Conservation (phyloP, 2,113 vertebrate genomes). For the Brachyistius frenatus region DNA sequence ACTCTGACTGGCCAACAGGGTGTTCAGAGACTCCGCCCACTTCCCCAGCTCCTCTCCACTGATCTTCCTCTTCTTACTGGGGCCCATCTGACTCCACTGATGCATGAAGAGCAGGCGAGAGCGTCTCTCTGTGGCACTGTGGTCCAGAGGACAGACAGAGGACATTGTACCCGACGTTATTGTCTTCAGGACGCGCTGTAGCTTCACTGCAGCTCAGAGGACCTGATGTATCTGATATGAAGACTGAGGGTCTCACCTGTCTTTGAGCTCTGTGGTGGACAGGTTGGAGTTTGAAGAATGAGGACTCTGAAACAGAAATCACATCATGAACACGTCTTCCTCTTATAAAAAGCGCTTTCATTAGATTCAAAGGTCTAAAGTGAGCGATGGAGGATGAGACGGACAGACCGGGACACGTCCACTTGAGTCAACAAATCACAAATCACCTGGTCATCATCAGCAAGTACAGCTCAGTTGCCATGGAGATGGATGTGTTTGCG, state of each 20-base stretch:
- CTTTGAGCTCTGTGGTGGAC: conserved; percentile 66
- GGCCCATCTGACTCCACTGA: conserved; percentile 84
- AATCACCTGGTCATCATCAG: too few species aligned
- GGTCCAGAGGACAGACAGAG: background rate
- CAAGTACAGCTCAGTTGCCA: too few species aligned
- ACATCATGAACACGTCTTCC: too few species aligned
- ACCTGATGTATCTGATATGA: too few species aligned
- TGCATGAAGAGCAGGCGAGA: conserved; percentile 80
- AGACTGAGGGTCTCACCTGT: conserved; percentile 49
- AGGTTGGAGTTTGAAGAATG: conserved; percentile 78
- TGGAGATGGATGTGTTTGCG: too few species aligned
- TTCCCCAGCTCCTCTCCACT: conserved; percentile 71
- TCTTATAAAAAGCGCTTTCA: too few species aligned
- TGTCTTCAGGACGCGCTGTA: background rate
- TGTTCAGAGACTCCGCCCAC: conserved; percentile 77
- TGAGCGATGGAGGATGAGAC: too few species aligned
- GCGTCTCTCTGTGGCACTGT: conserved; percentile 75
- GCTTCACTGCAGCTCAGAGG: background rate
- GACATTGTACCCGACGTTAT: background rate
- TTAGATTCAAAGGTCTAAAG: too few species aligned
- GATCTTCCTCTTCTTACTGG: conserved; percentile 57
- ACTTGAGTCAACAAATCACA: too few species aligned
- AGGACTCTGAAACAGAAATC: conserved; percentile 77
- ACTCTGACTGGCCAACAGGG: conserved; percentile 77
- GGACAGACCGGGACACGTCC: too few species aligned